Evolutionary conservation across 1,140 invertebrate species (phyloP).

Genomic region (Trypoxylus dichotomus): DNA sequence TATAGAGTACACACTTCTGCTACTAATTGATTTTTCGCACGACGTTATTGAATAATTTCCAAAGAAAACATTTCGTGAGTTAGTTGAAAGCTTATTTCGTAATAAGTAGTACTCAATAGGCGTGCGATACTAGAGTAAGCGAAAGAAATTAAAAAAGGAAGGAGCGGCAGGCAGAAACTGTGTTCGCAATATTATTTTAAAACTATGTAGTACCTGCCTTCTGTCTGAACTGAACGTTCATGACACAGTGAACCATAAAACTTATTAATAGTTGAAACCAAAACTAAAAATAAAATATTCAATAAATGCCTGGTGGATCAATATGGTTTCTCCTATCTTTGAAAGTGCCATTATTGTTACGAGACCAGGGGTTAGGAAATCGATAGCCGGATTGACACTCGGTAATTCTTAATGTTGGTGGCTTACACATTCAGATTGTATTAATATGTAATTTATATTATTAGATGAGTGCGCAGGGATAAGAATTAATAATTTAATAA

Average conservation of each 20-base stretch:
- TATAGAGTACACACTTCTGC: not conserved
- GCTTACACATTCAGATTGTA: not conserved
- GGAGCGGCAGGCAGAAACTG: not conserved
- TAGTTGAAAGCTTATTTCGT: not conserved
- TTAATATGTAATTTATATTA: not conserved
- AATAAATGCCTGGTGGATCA: slow-evolving; percentile 12
- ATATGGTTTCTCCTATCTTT: slow-evolving; percentile 11
- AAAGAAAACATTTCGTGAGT: not conserved
- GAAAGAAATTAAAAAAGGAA: slow-evolving; percentile 8
- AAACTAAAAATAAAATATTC: slow-evolving; percentile 26
- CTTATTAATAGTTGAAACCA: slow-evolving; percentile 16
- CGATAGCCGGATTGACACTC: slow-evolving; percentile 1
- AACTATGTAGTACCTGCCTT: not conserved
- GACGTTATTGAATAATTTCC: slow-evolving; percentile 17
- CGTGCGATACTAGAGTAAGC: not conserved
- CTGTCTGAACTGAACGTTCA: slow-evolving; percentile 19
- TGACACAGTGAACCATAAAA: slow-evolving; percentile 22
- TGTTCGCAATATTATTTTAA: slow-evolving; percentile 12
- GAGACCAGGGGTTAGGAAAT: not conserved
- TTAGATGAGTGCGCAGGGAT: too few relatives aligned
- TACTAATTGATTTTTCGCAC: not conserved
- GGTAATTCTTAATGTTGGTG: not conserved
- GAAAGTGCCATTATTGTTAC: slow-evolving; percentile 11
- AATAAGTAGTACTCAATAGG: not conserved
- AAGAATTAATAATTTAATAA: too few relatives aligned